Percentiles rank a stretch among this genome's conserved stretches.
Conservation (phyloP, 1,140 invertebrate genomes). For the Drosophila kurseongensis region DNA sequence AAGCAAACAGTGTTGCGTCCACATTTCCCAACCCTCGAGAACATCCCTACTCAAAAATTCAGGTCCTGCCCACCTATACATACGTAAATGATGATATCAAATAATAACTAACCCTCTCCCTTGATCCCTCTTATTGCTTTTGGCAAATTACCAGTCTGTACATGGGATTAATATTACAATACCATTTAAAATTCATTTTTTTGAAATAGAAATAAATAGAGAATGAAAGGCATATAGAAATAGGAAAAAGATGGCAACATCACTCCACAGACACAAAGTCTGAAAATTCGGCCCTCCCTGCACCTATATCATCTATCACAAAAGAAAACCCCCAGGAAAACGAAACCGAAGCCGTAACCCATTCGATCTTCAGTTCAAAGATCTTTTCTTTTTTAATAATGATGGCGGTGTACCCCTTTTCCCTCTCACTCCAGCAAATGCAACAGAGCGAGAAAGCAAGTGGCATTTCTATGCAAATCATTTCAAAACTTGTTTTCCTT, state of each 20-base stretch:
- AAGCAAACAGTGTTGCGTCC: conserved; percentile 16
- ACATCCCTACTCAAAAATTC: conserved; percentile 35
- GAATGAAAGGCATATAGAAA: background rate
- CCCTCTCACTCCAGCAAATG: conserved; percentile 1
- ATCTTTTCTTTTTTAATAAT: conserved; percentile 15
- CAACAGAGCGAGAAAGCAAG: conserved; percentile 53
- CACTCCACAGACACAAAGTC: conserved; percentile 40
- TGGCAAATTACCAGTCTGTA: conserved; percentile 47
- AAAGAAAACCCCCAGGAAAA: conserved; percentile 25
- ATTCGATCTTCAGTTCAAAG: conserved; percentile 5
- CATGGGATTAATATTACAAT: conserved; percentile 4
- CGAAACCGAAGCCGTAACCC: conserved; percentile 20
- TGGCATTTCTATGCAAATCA: conserved; percentile 72
- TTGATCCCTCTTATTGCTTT: conserved; percentile 3
- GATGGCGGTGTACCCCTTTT: conserved; percentile 39
- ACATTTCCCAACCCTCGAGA: conserved; percentile 23
- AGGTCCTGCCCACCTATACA: conserved; percentile 10
- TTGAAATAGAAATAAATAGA: background rate
- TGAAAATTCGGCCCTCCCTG: conserved; percentile 36
- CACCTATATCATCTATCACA: conserved; percentile 55
- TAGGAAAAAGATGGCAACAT: conserved; percentile 13
- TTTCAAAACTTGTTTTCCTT: conserved; percentile 54
- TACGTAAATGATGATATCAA: conserved; percentile 42
- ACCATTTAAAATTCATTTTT: conserved; percentile 20
- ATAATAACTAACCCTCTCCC: conserved; percentile 70